Evolutionary conservation across 2,113 vertebrate species (phyloP), one percentile per base, ranked within the genome.

Genomic region (Solea senegalensis): DNA sequence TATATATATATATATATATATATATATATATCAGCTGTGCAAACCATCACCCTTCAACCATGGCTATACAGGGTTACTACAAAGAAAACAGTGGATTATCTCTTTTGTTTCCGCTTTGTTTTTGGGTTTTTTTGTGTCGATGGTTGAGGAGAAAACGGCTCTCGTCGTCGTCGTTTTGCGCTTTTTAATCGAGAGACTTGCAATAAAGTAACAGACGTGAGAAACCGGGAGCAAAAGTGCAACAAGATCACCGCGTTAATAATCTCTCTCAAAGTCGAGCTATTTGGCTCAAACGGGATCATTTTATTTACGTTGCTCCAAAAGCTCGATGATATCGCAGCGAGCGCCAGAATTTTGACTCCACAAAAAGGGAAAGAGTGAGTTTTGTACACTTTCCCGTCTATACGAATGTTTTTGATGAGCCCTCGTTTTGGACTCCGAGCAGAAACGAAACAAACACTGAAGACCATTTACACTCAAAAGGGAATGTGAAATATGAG

Each of bases 101-200:
- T 72, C 58, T 95, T 95, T 95, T 93, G 92, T 94, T 94, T 93
- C 93, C 89, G 89, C 90, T 93, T 94, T 91, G 90, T 94, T 96
- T 78, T 96, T 4, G 14, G 45, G 14, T 5, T 11, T 94, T 96
- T 78, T 96, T 4, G 11, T 9, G 14, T 5, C 4, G 88, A 89
- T 92, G 91, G 92, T 92, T 93, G 92, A 94, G 92, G 92, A 83
- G 83, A 83, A 94, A 94, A 94, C 93, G 91, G 94, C 93, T 93
- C 91, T 95, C 90, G 95, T 95, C 93, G 92, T 94, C 21, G 21
- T 21, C 21, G 21, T 21, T 21, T 94, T 95, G 95, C 94, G 95
- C 94, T 86, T 95, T 92, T 90, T 92, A 94, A 94, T 85, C 81
- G 91, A 92, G 93, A 92, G 93, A 94, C 94, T 94, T 94, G 95